Evolutionary conservation across 2,797 vertebrate species (phyloP), one percentile per base, ranked within the genome.

Genomic region (Anolis apletophallus): DNA sequence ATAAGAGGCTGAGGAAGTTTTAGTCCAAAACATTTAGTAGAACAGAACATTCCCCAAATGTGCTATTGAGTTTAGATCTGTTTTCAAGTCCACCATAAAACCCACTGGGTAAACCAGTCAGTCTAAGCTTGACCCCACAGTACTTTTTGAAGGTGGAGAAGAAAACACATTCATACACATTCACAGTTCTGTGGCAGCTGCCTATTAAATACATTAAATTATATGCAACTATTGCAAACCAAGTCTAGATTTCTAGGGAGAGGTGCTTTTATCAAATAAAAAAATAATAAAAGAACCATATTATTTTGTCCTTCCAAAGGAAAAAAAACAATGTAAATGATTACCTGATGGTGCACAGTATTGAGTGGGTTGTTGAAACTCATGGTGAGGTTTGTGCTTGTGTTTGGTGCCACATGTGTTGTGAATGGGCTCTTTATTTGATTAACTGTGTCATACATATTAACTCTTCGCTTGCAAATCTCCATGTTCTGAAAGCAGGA

Each of bases 401-500:
- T 97, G 69, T 98, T 98, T 5, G 98, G 98, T 26, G 97, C 96
- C 81, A 96, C 97, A 36, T 96, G 98, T 83, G 97, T 97, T 0
- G 97, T 97, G 86, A 99, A 99, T 11, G 98, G 96, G 86, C 98
- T 98, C 94, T 99, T 99, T 87, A 97, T 97, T 94, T 97, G 97
- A 91, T 97, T 97, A 85, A 98, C 97, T 52, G 98, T 98, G 85
- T 99, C 98, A 57, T 99, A 99, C 94, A 98, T 98, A 88, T 98
- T 98, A 94, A 97, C 98, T 89, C 99, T 97, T 85, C 98, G 96
- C 94, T 99, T 99, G 96, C 99, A 99, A 93, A 99, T 99, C 92
- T 99, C 99, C 98, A 99, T 99, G 84, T 99, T 99, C 93, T 99
- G 99, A 94, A 99, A 99, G 95, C 99, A 99, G 84, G 98, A 99